These are phyloP conservation scores for Dromococcyx pavoninus DNA, from an alignment of 2,797 vertebrate genomes.

Conservation along the genomic window DNA sequence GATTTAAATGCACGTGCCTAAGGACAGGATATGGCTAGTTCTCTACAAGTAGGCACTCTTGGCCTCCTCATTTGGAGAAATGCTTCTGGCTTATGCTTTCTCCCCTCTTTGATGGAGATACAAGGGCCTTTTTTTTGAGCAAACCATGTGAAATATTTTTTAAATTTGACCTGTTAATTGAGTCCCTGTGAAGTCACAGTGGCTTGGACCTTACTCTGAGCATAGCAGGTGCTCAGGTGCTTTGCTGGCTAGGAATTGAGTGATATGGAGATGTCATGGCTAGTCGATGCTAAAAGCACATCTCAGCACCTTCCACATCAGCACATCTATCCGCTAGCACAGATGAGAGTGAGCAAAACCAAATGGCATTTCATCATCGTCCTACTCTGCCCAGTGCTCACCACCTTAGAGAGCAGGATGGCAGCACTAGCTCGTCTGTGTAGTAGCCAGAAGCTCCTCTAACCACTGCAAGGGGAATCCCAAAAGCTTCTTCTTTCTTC, in stretches of 20 bases:
- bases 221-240: background rate
- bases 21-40: background rate
- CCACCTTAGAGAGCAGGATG: background rate
- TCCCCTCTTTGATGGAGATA: background rate
- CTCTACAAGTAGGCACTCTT: background rate
- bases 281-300: background rate
- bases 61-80: background rate
- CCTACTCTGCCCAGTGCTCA: background rate
- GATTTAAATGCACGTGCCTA: background rate
- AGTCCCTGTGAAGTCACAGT: background rate
- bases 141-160: background rate
- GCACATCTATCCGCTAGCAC: fast-evolving
- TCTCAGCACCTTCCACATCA: background rate
- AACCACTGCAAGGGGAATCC: background rate
- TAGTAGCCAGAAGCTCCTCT: background rate
- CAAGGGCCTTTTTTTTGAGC: background rate
- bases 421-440: background rate
- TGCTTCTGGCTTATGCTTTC: background rate
- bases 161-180: background rate
- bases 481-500: background rate
- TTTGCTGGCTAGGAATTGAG: background rate
- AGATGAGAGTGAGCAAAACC: background rate
- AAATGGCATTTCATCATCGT: background rate
- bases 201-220: background rate
- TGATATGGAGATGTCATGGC: background rate